Base-by-base conservation (phyloP, 53 echinoderm and acorn worm genomes). In the Crossaster papposus region DNA sequence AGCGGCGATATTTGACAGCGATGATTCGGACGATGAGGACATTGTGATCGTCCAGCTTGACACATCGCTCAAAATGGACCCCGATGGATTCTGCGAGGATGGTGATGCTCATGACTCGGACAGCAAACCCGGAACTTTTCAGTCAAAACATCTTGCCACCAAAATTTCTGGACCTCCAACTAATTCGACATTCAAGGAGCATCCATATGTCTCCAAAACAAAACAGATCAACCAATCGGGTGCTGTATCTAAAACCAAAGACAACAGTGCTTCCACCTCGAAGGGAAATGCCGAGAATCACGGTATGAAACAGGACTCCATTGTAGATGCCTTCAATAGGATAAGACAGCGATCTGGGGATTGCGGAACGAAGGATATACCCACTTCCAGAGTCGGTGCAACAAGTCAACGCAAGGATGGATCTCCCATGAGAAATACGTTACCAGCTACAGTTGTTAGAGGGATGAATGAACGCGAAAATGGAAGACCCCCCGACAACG, bases 1-100 rank as follows among this genome's bases (percentile, higher is more conserved):
- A 14, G 90, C 88, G 20, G 93, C 93, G 33, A 93, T 93, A 78
- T 94, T 96, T 84, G 93, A 93, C 79, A 96, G 96, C 64, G 94
- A 94, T 91, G 94, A 94, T 29, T 92, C 92, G 12, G 96, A 96
- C 0, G 85, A 80, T 30, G 91, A 94, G 31, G 90, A 92, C 13
- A 58, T 72, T 54, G 86, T 87, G 24, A 87, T 87, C 18, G 87
- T 87, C 12, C 62, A 75, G 36, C 58, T 63, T 77, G 87, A 55
- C 24, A 87, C 54, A 14, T 55, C 84, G 24, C 84, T 72, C 34
- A 63, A 51, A 31, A 13, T 36, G 64, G 38, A 30, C 17, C 17
- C 36, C 23, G 36, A 24, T 62, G 36, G 63, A 2, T 33, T 33
- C 53, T 23, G 44, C 44, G 9, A 73, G 51, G 33, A 15, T 14